These are phyloP conservation scores for Aldrovandia affinis DNA, from an alignment of 2,797 vertebrate species.

Conservation along the genomic window DNA sequence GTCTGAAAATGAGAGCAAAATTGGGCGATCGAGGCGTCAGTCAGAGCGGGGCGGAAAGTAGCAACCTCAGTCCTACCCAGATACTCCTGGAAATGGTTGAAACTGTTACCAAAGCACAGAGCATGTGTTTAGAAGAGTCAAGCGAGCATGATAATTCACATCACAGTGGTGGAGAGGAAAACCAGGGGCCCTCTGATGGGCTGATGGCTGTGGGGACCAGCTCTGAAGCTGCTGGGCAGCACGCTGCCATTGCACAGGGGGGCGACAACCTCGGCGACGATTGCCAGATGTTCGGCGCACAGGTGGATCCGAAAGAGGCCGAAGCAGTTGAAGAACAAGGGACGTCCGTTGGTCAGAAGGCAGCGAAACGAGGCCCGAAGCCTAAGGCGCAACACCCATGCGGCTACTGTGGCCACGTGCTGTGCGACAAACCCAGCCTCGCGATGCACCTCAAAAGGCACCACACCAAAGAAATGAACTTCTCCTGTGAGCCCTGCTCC, in stretches of 20 bases:
- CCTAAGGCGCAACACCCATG: conserved; percentile 69
- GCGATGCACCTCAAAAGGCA: conserved; percentile 70
- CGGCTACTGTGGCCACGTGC: conserved; percentile 73
- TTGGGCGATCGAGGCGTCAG: background rate
- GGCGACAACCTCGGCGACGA: background rate
- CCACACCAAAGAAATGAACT: conserved; percentile 71
- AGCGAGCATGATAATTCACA: background rate
- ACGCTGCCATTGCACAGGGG: background rate
- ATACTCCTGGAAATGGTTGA: conserved; percentile 48
- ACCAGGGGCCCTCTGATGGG: conserved; percentile 13
- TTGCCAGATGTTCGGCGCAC: background rate
- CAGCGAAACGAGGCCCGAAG: conserved; percentile 64
- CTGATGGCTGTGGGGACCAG: background rate
- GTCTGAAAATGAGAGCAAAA: background rate
- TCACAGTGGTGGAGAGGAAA: conserved; percentile 3
- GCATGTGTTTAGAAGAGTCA: background rate
- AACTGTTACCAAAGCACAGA: conserved; percentile 13
- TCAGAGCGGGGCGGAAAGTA: conserved; percentile 6
- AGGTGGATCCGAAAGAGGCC: conserved; percentile 10
- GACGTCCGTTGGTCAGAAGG: conserved; percentile 11
- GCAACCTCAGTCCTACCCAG: conserved; percentile 38
- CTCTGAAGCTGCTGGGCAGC: background rate
- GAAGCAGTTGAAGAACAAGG: conserved; percentile 13
- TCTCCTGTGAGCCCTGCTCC: conserved; percentile 73
- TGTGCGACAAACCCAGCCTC: conserved; percentile 69